Evolutionary conservation across 2,113 vertebrate species (phyloP).

Genomic region (Leucopternis melanops): DNA sequence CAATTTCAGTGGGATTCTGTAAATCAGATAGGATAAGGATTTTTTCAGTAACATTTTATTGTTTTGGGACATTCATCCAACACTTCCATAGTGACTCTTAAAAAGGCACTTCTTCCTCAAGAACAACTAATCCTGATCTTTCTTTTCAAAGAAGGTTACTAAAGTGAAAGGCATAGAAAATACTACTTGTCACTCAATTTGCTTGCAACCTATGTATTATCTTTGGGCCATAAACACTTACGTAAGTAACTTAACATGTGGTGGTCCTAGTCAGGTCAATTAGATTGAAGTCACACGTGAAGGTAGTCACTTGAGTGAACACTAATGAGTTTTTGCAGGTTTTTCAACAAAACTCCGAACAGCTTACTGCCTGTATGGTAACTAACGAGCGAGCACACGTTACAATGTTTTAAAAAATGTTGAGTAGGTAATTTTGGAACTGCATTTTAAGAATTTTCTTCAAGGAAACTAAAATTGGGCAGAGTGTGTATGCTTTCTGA

Average conservation of each 20-base stretch:
- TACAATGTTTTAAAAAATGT: neutral
- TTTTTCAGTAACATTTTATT: neutral
- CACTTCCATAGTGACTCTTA: neutral
- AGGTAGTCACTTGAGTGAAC: neutral
- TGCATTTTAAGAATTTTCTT: neutral
- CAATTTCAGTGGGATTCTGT: neutral
- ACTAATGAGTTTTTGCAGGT: neutral
- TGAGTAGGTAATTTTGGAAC: neutral
- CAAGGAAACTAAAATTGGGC: neutral
- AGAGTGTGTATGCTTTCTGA: neutral
- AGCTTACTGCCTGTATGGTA: neutral
- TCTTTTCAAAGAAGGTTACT: neutral
- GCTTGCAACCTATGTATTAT: neutral
- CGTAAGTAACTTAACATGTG: neutral
- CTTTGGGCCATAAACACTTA: neutral
- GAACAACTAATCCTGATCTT: neutral
- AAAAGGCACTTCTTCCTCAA: neutral
- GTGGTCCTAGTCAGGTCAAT: neutral
- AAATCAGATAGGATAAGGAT: neutral
- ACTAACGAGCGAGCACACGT: neutral
- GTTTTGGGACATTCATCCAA: neutral
- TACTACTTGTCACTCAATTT: neutral
- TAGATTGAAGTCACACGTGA: neutral
- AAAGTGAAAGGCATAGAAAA: neutral
- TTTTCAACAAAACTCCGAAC: neutral